Conservation (phyloP, 2,797 vertebrate species). For the Onychomys leucogaster region DNA sequence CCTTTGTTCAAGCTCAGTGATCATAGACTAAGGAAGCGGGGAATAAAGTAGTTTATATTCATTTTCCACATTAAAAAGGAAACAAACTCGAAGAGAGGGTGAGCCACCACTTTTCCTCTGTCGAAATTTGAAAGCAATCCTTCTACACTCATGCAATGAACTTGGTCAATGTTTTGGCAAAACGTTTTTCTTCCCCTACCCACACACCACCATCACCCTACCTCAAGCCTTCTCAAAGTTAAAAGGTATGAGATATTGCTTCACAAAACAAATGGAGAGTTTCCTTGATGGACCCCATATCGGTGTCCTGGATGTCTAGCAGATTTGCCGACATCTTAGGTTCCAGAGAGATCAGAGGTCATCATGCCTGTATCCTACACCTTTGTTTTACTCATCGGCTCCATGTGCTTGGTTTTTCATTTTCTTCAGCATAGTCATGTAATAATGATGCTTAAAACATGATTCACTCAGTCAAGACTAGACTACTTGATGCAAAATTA, state of each 20-base stretch:
- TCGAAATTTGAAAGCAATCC: background rate
- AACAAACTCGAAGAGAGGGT: background rate
- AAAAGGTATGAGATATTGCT: background rate
- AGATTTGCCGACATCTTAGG: too few species aligned
- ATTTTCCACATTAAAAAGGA: background rate
- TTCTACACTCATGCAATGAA: fast-evolving
- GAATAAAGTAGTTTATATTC: background rate
- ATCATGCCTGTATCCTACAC: too few species aligned
- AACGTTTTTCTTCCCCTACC: background rate
- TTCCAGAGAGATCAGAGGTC: background rate
- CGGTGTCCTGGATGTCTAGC: background rate
- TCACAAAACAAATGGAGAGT: background rate
- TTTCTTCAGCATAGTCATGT: fast-evolving
- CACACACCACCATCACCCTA: too few species aligned
- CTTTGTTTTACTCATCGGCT: background rate
- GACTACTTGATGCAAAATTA: background rate
- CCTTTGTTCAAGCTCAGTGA: background rate
- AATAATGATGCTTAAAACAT: background rate
- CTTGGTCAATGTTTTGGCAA: background rate
- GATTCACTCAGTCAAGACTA: background rate
- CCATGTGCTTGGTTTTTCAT: background rate
- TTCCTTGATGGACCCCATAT: too few species aligned
- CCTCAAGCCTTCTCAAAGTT: background rate
- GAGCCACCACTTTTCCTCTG: background rate
- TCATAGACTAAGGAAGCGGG: background rate